phyloP scores from a whole-genome alignment of 1,140 invertebrate genomes.

The Maconellicoccus hirsutus region DNA sequence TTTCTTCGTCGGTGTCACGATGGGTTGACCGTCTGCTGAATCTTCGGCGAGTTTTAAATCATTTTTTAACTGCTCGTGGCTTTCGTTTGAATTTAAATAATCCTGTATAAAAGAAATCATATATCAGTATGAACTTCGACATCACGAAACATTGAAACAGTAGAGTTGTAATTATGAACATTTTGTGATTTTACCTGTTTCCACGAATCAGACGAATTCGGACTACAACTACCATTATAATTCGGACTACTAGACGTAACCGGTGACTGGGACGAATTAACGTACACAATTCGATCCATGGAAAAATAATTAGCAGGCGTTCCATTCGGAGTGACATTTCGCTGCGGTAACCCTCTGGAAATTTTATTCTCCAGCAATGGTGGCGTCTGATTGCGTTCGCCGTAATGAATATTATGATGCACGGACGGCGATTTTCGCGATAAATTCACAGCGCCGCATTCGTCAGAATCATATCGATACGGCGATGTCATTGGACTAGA shows the following conservation, averaged over 20 bases:
- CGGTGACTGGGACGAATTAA: slow-evolving; percentile 43
- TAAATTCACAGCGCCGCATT: slow-evolving; percentile 31
- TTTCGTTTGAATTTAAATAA: background rate
- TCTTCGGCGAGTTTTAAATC: background rate
- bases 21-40: slow-evolving; percentile 24
- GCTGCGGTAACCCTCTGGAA: slow-evolving; percentile 17
- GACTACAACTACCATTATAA: slow-evolving; percentile 41
- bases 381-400: slow-evolving; percentile 35
- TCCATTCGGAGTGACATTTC: slow-evolving; percentile 25
- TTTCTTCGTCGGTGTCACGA: slow-evolving; percentile 32
- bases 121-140: background rate
- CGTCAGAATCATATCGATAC: slow-evolving; percentile 32
- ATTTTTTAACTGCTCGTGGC: background rate
- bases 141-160: too few relatives aligned
- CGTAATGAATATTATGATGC: slow-evolving; percentile 30
- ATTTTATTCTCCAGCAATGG: background rate
- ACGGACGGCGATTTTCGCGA: slow-evolving; percentile 28
- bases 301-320: slow-evolving; percentile 36
- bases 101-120: background rate
- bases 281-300: slow-evolving; percentile 50
- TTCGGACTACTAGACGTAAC: slow-evolving; percentile 35
- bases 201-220: slow-evolving; percentile 49
- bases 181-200: slow-evolving; percentile 32
- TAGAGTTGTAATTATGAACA: background rate
- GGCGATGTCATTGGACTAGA: slow-evolving; percentile 36